Percentiles rank a stretch among this genome's conserved stretches.
phyloP scores from a whole-genome alignment of 1,140 invertebrate species.

The Latrodectus geometricus region DNA sequence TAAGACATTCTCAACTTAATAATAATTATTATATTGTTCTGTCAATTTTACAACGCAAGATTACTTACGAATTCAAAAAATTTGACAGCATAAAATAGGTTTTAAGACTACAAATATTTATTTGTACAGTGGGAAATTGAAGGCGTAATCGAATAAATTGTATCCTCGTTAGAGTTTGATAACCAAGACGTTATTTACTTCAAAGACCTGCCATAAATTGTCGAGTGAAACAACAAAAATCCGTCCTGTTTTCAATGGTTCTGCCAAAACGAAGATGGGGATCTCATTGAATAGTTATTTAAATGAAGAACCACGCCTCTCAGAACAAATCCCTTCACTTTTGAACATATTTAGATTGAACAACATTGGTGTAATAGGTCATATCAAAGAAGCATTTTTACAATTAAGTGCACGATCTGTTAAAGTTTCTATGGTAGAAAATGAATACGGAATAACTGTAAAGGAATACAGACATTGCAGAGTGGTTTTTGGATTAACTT shows the following conservation, averaged over 20 bases:
- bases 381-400: conserved; percentile 30
- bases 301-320: neutral
- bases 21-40: neutral
- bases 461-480: neutral
- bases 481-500: conserved; percentile 23
- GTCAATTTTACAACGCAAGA: no score
- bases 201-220: neutral
- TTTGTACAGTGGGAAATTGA: neutral
- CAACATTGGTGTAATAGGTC: neutral
- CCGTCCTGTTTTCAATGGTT: neutral
- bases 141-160: neutral
- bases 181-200: neutral
- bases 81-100: neutral
- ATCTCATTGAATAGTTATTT: neutral
- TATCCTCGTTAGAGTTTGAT: neutral
- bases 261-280: neutral
- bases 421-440: conserved; percentile 6
- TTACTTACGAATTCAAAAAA: neutral
- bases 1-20: neutral
- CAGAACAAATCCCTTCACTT: neutral
- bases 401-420: neutral
- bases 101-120: neutral
- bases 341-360: neutral
- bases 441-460: neutral
- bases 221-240: conserved; percentile 5